Evolutionary conservation across 1,140 invertebrate species (phyloP).

Genomic region (Aradophagus sp.): DNA sequence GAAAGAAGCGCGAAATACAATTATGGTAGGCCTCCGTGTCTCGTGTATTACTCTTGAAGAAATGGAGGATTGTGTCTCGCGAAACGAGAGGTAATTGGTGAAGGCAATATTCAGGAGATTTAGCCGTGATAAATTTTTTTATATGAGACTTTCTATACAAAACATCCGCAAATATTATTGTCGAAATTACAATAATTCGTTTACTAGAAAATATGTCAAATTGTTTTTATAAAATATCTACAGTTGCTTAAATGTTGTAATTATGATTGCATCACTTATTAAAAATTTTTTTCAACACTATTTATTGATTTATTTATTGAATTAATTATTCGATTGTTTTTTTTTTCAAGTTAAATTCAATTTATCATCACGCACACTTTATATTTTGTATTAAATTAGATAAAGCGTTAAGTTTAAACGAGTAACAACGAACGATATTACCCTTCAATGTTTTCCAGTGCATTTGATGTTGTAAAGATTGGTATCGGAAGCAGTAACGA

Average conservation of each 20-base stretch:
- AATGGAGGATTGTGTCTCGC: slow-evolving; percentile 30
- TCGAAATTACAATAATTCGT: too few relatives aligned
- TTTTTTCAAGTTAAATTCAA: too few relatives aligned
- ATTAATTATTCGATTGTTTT: too few relatives aligned
- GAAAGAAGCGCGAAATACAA: slow-evolving; percentile 28
- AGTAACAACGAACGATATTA: slow-evolving; percentile 44
- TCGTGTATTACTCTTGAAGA: slow-evolving; percentile 20
- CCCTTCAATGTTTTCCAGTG: slow-evolving; percentile 51
- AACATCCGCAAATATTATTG: slow-evolving; percentile 62
- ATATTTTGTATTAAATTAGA: slow-evolving; percentile 31
- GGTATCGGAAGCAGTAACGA: slow-evolving; percentile 69
- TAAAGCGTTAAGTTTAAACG: slow-evolving; percentile 28
- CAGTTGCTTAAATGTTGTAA: too few relatives aligned
- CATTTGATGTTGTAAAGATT: slow-evolving; percentile 69
- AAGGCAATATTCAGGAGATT: slow-evolving; percentile 73
- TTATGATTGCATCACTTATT: too few relatives aligned
- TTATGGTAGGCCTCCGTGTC: slow-evolving; percentile 29
- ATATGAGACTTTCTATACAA: slow-evolving; percentile 73
- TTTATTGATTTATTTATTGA: too few relatives aligned
- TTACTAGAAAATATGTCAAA: too few relatives aligned
- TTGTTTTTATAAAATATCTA: too few relatives aligned
- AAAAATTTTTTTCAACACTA: too few relatives aligned
- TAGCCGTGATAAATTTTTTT: slow-evolving; percentile 75
- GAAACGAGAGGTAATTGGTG: slow-evolving; percentile 64
- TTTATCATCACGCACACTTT: too few relatives aligned